Evolutionary conservation across 2,888 invertebrate genomes (phyloP).

Genomic region (Orthonevra nobilis): DNA sequence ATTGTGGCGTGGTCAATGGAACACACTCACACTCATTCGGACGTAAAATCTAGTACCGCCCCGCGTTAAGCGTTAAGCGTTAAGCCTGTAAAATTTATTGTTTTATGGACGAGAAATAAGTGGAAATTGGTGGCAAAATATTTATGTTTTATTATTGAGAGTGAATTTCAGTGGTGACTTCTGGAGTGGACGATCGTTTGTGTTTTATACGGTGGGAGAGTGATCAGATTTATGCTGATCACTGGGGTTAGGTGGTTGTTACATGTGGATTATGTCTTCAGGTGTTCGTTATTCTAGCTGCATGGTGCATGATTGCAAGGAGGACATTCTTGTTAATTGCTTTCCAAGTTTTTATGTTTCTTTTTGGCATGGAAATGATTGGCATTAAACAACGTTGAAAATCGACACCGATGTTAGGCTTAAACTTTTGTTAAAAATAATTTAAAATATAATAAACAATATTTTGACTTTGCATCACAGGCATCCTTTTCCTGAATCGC

Average conservation of each 20-base stretch:
- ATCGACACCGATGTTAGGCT: too few species aligned
- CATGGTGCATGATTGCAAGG: not conserved
- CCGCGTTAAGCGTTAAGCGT: too few species aligned
- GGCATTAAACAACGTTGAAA: too few species aligned
- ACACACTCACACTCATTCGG: not conserved
- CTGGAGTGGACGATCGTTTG: not conserved
- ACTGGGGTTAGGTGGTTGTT: slow-evolving; percentile 3
- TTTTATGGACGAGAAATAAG: slow-evolving; percentile 37
- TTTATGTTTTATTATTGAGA: slow-evolving; percentile 59
- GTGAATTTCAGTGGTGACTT: slow-evolving; percentile 35
- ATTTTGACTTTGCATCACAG: too few species aligned
- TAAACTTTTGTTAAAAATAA: too few species aligned
- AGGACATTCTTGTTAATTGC: too few species aligned
- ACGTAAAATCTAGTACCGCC: not conserved
- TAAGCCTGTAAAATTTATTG: slow-evolving; percentile 47
- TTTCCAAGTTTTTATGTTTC: too few species aligned
- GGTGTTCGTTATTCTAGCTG: not conserved
- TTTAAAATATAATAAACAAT: too few species aligned
- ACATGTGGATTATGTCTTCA: slow-evolving; percentile 23
- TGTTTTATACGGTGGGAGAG: slow-evolving; percentile 3
- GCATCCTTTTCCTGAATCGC: too few species aligned
- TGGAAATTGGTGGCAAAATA: slow-evolving; percentile 64
- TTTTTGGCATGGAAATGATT: too few species aligned
- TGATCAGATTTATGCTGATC: slow-evolving; percentile 31
- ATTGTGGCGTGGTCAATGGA: slow-evolving; percentile 46